Evolutionary conservation across 2,888 invertebrate genomes (phyloP).

Genomic region (Villa cingulata): DNA sequence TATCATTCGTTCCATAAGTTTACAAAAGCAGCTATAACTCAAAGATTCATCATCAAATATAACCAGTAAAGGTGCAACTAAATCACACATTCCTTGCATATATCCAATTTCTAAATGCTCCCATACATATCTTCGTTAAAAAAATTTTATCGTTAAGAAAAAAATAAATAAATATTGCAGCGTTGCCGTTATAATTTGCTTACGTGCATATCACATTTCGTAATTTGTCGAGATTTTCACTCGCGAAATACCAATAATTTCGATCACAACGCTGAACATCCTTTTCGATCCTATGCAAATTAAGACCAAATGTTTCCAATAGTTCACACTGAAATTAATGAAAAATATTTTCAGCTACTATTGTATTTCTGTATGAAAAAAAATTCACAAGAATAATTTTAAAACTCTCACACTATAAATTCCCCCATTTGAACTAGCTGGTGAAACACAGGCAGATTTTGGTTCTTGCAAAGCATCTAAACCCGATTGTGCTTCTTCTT

Average conservation of each 20-base stretch:
- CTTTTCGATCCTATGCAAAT: slow-evolving; percentile 89
- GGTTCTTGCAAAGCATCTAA: slow-evolving; percentile 32
- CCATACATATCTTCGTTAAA: slow-evolving; percentile 75
- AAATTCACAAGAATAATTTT: background rate
- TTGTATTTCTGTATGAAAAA: background rate
- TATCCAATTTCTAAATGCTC: slow-evolving; percentile 88
- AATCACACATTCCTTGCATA: slow-evolving; percentile 96
- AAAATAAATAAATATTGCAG: background rate
- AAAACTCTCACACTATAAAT: slow-evolving; percentile 60
- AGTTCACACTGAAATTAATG: slow-evolving; percentile 56
- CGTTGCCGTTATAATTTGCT: too few relatives aligned
- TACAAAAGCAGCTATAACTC: slow-evolving; percentile 82
- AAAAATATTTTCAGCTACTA: background rate
- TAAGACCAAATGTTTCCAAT: slow-evolving; percentile 71
- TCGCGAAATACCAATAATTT: slow-evolving; percentile 84
- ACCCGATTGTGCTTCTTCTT: slow-evolving; percentile 39
- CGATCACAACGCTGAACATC: slow-evolving; percentile 92
- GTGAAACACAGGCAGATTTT: slow-evolving; percentile 62
- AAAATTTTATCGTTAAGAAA: background rate
- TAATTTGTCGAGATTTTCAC: slow-evolving; percentile 79
- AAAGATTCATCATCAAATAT: slow-evolving; percentile 84
- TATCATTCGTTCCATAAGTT: slow-evolving; percentile 79
- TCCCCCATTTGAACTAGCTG: slow-evolving; percentile 83
- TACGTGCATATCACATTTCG: slow-evolving; percentile 94
- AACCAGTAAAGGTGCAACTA: slow-evolving; percentile 83